phyloP scores from a whole-genome alignment of 37 sponge, comb jelly and placozoan genomes.

The Tethya wilhelma region DNA sequence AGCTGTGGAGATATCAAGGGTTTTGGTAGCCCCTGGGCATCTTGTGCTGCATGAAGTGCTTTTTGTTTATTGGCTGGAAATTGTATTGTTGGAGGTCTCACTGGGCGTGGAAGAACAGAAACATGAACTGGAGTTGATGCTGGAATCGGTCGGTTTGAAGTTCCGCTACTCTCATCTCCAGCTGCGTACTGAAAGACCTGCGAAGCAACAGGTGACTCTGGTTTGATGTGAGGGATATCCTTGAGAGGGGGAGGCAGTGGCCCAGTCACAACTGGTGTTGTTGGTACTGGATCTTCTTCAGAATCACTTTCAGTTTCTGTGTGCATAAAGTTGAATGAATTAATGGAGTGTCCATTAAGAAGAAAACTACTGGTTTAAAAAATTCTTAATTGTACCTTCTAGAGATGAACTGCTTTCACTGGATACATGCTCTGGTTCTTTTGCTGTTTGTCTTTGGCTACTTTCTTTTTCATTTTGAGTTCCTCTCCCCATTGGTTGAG shows the following conservation, averaged over 20 bases:
- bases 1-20: too few species aligned
- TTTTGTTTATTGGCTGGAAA: not conserved
- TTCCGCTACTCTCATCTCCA: not conserved
- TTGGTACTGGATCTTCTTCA: not conserved
- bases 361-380: not conserved
- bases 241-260: constrained; percentile 32
- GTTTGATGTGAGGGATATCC: constrained; percentile 39
- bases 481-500: too few species aligned
- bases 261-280: not conserved
- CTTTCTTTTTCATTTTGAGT: not conserved
- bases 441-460: not conserved
- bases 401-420: not conserved
- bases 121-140: not conserved
- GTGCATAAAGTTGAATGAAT: not conserved
- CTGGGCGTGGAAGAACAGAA: not conserved
- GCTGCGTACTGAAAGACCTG: too few species aligned
- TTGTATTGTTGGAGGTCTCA: not conserved
- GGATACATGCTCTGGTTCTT: not conserved
- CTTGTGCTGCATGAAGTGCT: not conserved
- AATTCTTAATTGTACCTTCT: constrained; percentile 1
- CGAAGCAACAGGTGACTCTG: not conserved
- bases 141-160: not conserved
- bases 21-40: too few species aligned
- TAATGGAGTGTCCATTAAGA: not conserved
- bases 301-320: constrained; percentile 2